phyloP scores from a whole-genome alignment of 2,797 vertebrate species.

The Sebastes minor region DNA sequence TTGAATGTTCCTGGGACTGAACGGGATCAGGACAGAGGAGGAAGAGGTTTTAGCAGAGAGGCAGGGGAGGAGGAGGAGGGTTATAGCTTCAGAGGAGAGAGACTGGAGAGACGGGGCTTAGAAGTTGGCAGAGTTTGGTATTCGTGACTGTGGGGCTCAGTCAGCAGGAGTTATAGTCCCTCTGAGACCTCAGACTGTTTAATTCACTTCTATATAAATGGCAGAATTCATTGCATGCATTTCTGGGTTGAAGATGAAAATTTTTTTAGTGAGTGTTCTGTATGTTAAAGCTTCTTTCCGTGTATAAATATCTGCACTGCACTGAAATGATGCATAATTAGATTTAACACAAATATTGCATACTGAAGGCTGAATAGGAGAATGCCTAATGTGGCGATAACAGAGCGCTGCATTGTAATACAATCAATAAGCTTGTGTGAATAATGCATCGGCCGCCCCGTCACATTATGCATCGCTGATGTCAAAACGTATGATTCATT shows the following conservation, averaged over 20 bases:
- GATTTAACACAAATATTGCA: neutral
- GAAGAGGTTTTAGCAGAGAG: conserved; percentile 62
- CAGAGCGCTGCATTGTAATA: conserved; percentile 30
- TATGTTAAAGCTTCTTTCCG: neutral
- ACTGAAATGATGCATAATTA: neutral
- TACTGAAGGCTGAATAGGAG: neutral
- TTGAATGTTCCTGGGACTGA: conserved; percentile 59
- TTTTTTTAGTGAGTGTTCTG: conserved; percentile 5
- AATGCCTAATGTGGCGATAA: conserved; percentile 37
- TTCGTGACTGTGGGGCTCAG: conserved; percentile 67
- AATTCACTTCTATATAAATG: conserved; percentile 47
- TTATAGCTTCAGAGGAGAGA: conserved; percentile 61
- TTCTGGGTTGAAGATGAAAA: conserved; percentile 6
- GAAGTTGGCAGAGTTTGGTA: conserved; percentile 66
- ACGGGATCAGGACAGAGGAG: conserved; percentile 66
- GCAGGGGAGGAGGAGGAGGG: conserved; percentile 30
- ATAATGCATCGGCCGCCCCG: conserved; percentile 44
- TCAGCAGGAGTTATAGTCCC: conserved; percentile 62
- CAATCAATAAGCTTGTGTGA: conserved; percentile 54
- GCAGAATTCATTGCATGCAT: conserved; percentile 23
- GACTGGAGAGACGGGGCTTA: conserved; percentile 60
- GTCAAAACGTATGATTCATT: conserved; percentile 63
- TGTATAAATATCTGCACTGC: neutral
- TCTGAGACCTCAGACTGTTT: conserved; percentile 47
- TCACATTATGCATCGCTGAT: conserved; percentile 63